Conservation (phyloP, 2,888 invertebrate genomes). For the Pandemis corylana region DNA sequence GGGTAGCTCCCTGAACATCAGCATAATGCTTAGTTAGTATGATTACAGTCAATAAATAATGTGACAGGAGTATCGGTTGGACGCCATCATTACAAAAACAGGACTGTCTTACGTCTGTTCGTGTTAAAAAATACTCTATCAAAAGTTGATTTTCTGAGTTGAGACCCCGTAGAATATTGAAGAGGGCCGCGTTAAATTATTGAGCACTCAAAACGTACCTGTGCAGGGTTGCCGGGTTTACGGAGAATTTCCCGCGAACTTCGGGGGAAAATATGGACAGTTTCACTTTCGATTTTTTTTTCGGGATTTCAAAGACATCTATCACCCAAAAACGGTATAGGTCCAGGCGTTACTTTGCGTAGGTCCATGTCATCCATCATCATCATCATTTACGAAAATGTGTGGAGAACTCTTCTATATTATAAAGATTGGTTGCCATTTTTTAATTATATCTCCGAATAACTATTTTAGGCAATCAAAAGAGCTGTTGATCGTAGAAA, state of each 20-base stretch:
- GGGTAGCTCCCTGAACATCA: too few species aligned
- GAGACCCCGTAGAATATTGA: slow-evolving; percentile 35
- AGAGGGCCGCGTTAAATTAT: slow-evolving; percentile 36
- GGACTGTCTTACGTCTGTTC: background rate
- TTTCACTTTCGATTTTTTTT: background rate
- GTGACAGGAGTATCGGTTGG: background rate
- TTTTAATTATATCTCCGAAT: too few species aligned
- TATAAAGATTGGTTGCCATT: too few species aligned
- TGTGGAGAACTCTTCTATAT: too few species aligned
- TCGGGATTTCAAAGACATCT: background rate
- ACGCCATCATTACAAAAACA: background rate
- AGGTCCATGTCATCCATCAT: too few species aligned
- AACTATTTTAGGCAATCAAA: too few species aligned
- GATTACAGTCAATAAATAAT: too few species aligned
- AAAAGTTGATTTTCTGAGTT: slow-evolving; percentile 36
- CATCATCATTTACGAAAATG: too few species aligned
- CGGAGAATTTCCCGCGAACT: background rate
- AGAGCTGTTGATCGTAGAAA: too few species aligned
- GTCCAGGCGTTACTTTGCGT: too few species aligned
- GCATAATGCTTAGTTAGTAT: too few species aligned
- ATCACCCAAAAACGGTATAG: too few species aligned
- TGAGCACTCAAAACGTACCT: slow-evolving; percentile 32
- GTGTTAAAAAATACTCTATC: slow-evolving; percentile 30
- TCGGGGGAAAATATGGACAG: background rate
- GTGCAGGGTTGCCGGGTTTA: background rate